These are phyloP conservation scores for Drosophila serrata DNA, from an alignment of 1,140 invertebrate species.

Conservation along the genomic window DNA sequence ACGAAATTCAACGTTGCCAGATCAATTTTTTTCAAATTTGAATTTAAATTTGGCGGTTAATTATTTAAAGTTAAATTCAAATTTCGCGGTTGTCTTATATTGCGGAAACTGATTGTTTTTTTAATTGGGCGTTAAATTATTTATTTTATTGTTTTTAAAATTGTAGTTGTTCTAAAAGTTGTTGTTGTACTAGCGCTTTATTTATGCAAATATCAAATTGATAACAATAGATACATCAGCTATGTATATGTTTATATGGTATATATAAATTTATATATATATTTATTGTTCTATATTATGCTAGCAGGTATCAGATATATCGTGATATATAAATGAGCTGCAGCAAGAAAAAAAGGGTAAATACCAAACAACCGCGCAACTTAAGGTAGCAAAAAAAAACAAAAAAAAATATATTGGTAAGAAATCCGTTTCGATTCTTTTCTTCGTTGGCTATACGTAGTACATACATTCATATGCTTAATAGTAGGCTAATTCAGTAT, in stretches of 20 bases:
- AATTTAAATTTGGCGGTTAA: no score
- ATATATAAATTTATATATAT: conserved; percentile 25
- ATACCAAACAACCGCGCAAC: conserved; percentile 73
- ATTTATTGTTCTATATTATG: conserved; percentile 36
- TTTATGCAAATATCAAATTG: conserved; percentile 79
- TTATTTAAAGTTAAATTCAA: no score
- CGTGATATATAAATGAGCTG: conserved; percentile 37
- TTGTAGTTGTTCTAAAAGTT: no score
- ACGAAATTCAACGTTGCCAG: no score
- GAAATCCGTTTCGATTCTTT: conserved; percentile 22
- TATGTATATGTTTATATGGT: conserved; percentile 46
- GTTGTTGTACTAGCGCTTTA: conserved; percentile 78
- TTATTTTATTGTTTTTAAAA: no score
- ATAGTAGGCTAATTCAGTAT: conserved; percentile 40
- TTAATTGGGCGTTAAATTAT: no score
- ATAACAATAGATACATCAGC: conserved; percentile 80
- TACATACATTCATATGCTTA: conserved; percentile 15
- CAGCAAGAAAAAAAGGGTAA: conserved; percentile 41
- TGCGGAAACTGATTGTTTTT: no score
- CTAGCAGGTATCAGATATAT: conserved; percentile 65
- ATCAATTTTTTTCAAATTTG: no score
- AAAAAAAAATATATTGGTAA: conserved; percentile 19
- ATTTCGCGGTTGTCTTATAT: no score
- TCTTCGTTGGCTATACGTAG: conserved; percentile 44
- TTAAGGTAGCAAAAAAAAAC: conserved; percentile 61